Conservation (phyloP, 2,113 vertebrate species). For the Willisornis vidua region DNA sequence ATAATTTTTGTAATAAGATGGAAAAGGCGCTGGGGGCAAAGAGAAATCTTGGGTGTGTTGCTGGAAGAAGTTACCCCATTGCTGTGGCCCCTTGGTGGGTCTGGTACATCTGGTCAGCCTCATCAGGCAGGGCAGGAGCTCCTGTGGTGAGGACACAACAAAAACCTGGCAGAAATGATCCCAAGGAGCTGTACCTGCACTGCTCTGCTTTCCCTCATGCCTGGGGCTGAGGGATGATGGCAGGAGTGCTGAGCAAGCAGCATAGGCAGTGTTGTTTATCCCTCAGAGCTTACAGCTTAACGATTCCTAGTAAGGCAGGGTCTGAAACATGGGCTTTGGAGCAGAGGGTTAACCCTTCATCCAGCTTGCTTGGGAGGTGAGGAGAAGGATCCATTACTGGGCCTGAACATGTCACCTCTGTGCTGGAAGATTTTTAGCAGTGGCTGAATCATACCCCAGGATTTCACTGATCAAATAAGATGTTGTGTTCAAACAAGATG, state of each 20-base stretch:
- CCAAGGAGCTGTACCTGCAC: fast-evolving
- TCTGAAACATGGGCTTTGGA: not conserved
- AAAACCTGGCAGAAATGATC: not conserved
- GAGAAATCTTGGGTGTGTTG: not conserved
- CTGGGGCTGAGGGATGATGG: not conserved
- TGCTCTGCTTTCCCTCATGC: not conserved
- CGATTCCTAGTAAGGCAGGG: not conserved
- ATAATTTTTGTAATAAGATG: not conserved
- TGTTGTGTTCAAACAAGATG: not conserved
- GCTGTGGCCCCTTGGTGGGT: not conserved
- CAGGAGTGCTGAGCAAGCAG: not conserved
- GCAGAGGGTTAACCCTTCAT: not conserved
- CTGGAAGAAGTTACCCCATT: not conserved
- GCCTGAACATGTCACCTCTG: not conserved
- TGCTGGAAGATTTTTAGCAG: not conserved
- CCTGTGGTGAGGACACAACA: not conserved
- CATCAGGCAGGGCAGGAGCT: fast-evolving
- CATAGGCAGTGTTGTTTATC: not conserved
- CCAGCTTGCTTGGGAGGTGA: not conserved
- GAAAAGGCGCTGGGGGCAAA: not conserved
- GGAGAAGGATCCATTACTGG: not conserved
- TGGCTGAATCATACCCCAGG: not conserved
- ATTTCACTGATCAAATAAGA: slow-evolving; percentile 9
- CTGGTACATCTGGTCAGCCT: not conserved
- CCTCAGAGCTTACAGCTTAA: not conserved